A percentile compares a stretch with the other conserved stretches of the same genome.
Evolutionary conservation across 2,797 vertebrate species (phyloP).

Genomic region (Neoniphon sammara): DNA sequence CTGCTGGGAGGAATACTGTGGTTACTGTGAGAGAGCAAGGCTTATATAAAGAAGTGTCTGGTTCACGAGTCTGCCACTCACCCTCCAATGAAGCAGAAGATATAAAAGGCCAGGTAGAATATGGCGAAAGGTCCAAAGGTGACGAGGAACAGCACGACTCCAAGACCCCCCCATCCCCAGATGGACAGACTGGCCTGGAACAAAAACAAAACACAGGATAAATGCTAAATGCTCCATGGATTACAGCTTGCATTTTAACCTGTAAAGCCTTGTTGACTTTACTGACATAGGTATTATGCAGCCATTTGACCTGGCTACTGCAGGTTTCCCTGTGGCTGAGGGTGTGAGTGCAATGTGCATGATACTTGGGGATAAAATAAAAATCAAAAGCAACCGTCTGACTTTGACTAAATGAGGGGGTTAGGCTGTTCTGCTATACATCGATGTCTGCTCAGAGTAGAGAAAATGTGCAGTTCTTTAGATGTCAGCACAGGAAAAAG

Average conservation of each 20-base stretch:
- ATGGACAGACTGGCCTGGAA: constrained; percentile 96
- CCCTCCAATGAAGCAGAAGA: constrained; percentile 98
- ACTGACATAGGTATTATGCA: neutral
- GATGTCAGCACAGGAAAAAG: constrained; percentile 27
- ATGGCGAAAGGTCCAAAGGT: constrained; percentile 99
- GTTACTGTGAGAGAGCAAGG: neutral
- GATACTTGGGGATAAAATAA: neutral
- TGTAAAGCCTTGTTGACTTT: neutral
- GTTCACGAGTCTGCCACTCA: constrained; percentile 79
- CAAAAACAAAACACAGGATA: constrained; percentile 37
- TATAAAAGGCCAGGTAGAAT: constrained; percentile 99
- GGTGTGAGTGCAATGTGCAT: neutral
- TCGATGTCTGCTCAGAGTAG: constrained; percentile 10
- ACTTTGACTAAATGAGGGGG: neutral
- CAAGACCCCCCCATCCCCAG: constrained; percentile 99
- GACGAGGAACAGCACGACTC: constrained; percentile 95
- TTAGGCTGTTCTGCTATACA: neutral
- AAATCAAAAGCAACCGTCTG: constrained; percentile 14
- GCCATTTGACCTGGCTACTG: neutral
- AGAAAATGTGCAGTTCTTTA: neutral
- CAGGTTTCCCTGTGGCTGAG: neutral
- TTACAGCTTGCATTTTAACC: neutral
- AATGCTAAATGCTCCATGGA: neutral
- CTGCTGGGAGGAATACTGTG: neutral
- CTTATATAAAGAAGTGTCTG: neutral